These are phyloP conservation scores for Cyrtonyx montezumae DNA, from an alignment of 2,113 vertebrate species.

Conservation along the genomic window DNA sequence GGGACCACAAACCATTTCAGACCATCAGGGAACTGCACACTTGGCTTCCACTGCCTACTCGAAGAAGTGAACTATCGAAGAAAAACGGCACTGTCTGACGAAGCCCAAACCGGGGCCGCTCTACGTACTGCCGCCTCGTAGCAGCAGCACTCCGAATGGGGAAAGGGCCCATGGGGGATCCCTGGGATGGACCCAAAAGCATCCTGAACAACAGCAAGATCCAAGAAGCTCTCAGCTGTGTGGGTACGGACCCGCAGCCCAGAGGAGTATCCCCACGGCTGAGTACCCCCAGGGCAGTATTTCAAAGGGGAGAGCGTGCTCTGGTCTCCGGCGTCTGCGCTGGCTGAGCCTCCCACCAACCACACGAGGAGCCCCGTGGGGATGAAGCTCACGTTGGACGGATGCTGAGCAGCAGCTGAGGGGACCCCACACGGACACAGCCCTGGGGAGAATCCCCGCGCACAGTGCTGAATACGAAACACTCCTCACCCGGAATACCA, in stretches of 20 bases:
- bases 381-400: too few species aligned
- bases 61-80: neutral
- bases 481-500: neutral
- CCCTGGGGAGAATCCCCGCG: neutral
- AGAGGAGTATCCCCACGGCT: too few species aligned
- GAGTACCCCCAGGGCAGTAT: too few species aligned
- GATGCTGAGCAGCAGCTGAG: too few species aligned
- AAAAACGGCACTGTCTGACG: neutral
- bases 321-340: too few species aligned
- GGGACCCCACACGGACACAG: too few species aligned
- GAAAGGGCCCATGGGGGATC: neutral
- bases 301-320: too few species aligned
- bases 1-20: neutral
- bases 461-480: neutral
- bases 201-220: accelerated
- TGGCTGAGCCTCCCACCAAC: too few species aligned
- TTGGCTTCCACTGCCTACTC: neutral
- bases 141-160: neutral
- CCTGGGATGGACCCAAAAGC: neutral
- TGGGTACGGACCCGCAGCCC: too few species aligned
- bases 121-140: neutral
- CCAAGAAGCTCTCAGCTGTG: too few species aligned
- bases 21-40: neutral
- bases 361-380: too few species aligned
- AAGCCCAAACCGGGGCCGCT: neutral